Conservation (phyloP, 2,113 vertebrate species). For the Petrocephalus zakoni region DNA sequence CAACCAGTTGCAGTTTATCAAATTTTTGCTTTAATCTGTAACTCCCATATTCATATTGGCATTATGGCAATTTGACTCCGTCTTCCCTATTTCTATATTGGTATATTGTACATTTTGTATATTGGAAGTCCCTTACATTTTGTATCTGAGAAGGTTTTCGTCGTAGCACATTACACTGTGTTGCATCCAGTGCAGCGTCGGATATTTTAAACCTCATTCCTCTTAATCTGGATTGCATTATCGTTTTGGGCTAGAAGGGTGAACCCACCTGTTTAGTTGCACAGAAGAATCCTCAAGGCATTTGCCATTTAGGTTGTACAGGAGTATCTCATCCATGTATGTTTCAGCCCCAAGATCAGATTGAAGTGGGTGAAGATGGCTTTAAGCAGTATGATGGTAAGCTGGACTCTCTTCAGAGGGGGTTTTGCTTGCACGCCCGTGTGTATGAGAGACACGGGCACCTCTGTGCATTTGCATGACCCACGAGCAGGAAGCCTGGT, state of each 20-base stretch:
- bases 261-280: neutral
- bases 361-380: conserved; percentile 86
- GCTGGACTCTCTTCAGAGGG: conserved; percentile 53
- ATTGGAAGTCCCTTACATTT: neutral
- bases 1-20: neutral
- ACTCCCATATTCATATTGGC: neutral
- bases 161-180: neutral
- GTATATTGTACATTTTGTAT: neutral
- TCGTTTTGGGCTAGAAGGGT: neutral
- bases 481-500: neutral
- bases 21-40: neutral
- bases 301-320: conserved; percentile 50
- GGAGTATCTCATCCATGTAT: conserved; percentile 63
- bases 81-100: neutral
- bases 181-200: neutral
- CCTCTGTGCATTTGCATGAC: conserved; percentile 42
- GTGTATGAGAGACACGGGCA: conserved; percentile 21
- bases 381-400: conserved; percentile 99
- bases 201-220: neutral
- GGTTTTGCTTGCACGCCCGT: conserved; percentile 20
- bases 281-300: conserved; percentile 35
- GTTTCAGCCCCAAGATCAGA: conserved; percentile 97
- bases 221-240: neutral
- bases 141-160: neutral
- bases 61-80: neutral